phyloP scores from a whole-genome alignment of 2,113 vertebrate species.

The Alethe diademata region DNA sequence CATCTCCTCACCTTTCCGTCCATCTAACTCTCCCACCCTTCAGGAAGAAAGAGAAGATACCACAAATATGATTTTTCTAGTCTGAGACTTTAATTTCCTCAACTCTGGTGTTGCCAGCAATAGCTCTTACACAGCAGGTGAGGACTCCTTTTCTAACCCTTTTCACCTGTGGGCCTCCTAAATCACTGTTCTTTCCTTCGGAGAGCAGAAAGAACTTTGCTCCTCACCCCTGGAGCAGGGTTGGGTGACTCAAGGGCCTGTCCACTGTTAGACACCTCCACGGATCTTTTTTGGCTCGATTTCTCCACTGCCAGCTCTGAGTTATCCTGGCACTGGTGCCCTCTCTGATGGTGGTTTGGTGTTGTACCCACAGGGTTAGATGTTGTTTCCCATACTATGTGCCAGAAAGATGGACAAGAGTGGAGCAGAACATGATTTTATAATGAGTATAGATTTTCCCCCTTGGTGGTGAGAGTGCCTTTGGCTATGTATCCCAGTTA shows the following conservation, averaged over 20 bases:
- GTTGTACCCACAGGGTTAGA: background rate
- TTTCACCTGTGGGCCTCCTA: background rate
- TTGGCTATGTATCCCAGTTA: background rate
- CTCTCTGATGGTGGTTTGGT: background rate
- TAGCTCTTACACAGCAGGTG: background rate
- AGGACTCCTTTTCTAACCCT: background rate
- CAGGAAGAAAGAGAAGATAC: background rate
- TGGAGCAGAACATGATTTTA: background rate
- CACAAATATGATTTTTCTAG: background rate
- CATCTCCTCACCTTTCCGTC: background rate
- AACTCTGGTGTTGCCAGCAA: background rate
- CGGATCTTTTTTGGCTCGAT: background rate
- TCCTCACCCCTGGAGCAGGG: background rate
- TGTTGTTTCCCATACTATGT: background rate
- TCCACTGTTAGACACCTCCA: background rate
- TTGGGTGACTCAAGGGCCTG: background rate
- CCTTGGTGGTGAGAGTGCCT: background rate
- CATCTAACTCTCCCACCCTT: background rate
- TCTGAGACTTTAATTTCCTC: background rate
- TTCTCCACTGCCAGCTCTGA: background rate
- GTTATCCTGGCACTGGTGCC: background rate
- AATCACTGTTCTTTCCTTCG: background rate
- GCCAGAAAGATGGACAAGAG: background rate
- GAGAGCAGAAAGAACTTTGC: background rate
- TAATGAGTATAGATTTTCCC: background rate